Conservation (phyloP, 2,797 vertebrate species). For the Gobionotothen gibberifrons region DNA sequence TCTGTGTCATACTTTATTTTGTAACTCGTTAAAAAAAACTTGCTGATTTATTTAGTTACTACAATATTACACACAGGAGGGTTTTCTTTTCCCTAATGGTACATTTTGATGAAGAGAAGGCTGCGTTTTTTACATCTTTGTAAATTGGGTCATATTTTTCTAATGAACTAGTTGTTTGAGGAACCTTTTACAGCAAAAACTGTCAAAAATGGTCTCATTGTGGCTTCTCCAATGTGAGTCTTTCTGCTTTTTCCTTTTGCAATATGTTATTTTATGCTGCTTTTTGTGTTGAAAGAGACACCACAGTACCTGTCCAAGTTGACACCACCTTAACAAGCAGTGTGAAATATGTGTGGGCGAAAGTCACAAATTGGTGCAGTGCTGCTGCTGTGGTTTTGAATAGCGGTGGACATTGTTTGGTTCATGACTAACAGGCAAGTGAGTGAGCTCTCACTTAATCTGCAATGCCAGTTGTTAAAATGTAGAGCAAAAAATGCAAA, state of each 20-base stretch:
- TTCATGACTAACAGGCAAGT: not conserved
- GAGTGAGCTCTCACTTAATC: not conserved
- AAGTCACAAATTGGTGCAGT: not conserved
- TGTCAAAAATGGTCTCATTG: not conserved
- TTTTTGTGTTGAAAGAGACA: conserved; percentile 2
- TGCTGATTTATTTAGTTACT: not conserved
- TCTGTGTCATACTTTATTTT: not conserved
- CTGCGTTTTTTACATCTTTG: too few relatives aligned
- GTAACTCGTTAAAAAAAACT: not conserved
- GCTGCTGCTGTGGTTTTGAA: not conserved
- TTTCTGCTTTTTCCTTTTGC: not conserved
- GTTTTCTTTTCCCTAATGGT: too few relatives aligned
- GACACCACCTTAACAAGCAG: conserved; percentile 4
- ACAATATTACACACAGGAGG: too few relatives aligned
- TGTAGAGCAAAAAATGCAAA: not conserved
- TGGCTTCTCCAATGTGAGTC: too few relatives aligned
- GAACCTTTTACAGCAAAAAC: not conserved
- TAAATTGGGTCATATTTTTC: too few relatives aligned
- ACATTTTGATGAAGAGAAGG: too few relatives aligned
- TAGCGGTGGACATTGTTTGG: not conserved
- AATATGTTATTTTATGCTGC: conserved; percentile 1
- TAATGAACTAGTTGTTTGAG: too few relatives aligned
- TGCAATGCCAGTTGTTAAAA: not conserved
- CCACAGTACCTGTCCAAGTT: not conserved
- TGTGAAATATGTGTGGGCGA: not conserved